phyloP scores from a whole-genome alignment of 2,113 vertebrate species.

The Porphyrio hochstetteri region DNA sequence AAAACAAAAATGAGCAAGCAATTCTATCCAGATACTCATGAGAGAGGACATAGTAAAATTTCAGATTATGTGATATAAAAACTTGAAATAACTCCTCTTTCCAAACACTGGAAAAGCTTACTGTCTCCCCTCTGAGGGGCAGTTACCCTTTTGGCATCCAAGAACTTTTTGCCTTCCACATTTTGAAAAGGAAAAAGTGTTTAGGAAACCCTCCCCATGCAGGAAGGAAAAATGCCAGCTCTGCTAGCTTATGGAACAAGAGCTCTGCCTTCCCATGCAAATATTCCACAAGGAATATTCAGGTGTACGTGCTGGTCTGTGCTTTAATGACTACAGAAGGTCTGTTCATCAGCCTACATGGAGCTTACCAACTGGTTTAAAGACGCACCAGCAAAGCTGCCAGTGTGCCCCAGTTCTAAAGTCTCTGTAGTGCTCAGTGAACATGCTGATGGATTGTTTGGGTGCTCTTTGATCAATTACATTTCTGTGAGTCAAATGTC shows the following conservation, averaged over 20 bases:
- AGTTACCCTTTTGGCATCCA: background rate
- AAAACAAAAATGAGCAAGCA: background rate
- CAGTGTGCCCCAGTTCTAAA: background rate
- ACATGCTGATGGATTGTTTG: background rate
- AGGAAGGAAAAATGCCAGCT: background rate
- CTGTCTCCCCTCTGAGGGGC: background rate
- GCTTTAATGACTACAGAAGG: background rate
- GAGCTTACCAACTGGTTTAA: background rate
- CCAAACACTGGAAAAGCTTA: background rate
- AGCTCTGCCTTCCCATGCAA: background rate
- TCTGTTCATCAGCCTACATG: too few species aligned
- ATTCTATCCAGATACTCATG: background rate
- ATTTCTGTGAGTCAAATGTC: background rate
- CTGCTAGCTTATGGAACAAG: background rate
- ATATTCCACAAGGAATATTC: rapidly evolving
- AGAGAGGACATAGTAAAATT: background rate
- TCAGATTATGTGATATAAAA: background rate
- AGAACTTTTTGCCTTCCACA: background rate
- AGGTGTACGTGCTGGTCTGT: background rate
- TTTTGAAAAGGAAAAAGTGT: background rate
- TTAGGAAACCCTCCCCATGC: background rate
- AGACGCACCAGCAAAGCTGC: background rate
- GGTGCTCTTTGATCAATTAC: background rate
- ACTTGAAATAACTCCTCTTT: background rate
- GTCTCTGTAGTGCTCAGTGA: background rate